Evolutionary conservation across 1,140 invertebrate genomes (phyloP), one percentile per base, ranked within the genome.

Genomic region (Aphelenchoides besseyi): DNA sequence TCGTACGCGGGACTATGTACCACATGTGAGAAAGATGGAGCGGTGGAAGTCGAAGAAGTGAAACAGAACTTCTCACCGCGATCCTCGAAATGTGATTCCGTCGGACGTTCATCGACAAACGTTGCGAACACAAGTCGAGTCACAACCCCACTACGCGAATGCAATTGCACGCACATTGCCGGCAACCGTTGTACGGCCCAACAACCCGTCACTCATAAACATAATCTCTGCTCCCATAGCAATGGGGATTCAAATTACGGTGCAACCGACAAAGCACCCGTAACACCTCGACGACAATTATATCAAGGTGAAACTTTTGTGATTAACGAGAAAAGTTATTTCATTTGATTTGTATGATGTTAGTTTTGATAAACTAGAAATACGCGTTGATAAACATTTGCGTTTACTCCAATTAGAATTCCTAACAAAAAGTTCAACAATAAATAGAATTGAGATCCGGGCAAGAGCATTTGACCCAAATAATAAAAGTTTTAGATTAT

Each of bases 271-370:
- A 53, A 63, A n/a, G 28, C 30, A 33, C 71, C 69, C 1, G 64
- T 64, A 18, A 28, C 54, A 35, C 28, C 71, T 52, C 70, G 55
- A 57, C n/a, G 66, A 29, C 28, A 55, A 28, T 53, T 73, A 1
- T 78, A 72, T 36, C 76, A 78, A 59, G 76, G 76, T 3, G 76
- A 78, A 63, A 79, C 76, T 18, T 78, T 78, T 48, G 72, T 78
- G 5, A 53, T 78, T 12, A 78, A 78, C 62, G 76, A 78, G 41
- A 33, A 70, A 32, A 74, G 70, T 32, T 78, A 78, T 66, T 68
- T 78, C 3, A 78, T 78, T 53, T 78, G 68, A 71, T 59, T 32
- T n/a, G n/a, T n/a, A n/a, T n/a, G n/a, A n/a, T n/a, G n/a, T n/a
- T n/a, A n/a, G n/a, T n/a, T n/a, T n/a, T n/a, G n/a, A n/a, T n/a